Conservation (phyloP, 2,113 vertebrate genomes). For the Pseudopodoces humilis region DNA sequence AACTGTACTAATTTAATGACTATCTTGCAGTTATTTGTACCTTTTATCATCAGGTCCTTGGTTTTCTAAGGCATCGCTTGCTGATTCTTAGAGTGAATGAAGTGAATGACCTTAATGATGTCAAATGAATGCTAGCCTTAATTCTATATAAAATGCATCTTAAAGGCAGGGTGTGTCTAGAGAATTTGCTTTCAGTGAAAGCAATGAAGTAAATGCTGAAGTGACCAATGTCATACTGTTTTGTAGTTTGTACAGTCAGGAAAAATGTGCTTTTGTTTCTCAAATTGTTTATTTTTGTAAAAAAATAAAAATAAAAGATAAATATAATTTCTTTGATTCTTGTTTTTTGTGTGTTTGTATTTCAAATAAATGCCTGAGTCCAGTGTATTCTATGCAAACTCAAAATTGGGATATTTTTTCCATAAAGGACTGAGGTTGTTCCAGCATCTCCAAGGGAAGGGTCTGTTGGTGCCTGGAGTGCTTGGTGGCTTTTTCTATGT, state of each 20-base stretch:
- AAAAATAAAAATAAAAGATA: slow-evolving; percentile 63
- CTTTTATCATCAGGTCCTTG: slow-evolving; percentile 30
- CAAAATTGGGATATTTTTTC: neutral
- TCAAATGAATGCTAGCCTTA: slow-evolving; percentile 69
- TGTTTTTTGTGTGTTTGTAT: neutral
- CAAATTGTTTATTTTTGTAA: slow-evolving; percentile 84
- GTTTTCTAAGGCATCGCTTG: slow-evolving; percentile 36
- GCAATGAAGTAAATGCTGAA: slow-evolving; percentile 73
- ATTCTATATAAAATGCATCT: slow-evolving; percentile 66
- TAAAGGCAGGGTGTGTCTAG: slow-evolving; percentile 73
- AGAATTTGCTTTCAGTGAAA: slow-evolving; percentile 91
- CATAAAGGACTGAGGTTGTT: neutral
- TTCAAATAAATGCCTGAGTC: neutral
- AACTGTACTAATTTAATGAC: neutral
- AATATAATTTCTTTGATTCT: slow-evolving; percentile 16
- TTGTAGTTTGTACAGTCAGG: slow-evolving; percentile 79
- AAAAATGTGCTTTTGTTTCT: slow-evolving; percentile 76
- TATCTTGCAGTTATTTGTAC: neutral
- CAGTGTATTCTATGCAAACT: neutral
- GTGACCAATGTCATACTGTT: slow-evolving; percentile 75
- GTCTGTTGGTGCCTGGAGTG: neutral
- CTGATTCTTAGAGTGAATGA: slow-evolving; percentile 54
- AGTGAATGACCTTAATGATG: slow-evolving; percentile 65
- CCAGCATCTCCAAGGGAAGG: neutral
- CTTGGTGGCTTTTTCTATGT: rapidly evolving